These are phyloP conservation scores for Xyrichtys novacula DNA, from an alignment of 2,797 vertebrate species.

Conservation along the genomic window DNA sequence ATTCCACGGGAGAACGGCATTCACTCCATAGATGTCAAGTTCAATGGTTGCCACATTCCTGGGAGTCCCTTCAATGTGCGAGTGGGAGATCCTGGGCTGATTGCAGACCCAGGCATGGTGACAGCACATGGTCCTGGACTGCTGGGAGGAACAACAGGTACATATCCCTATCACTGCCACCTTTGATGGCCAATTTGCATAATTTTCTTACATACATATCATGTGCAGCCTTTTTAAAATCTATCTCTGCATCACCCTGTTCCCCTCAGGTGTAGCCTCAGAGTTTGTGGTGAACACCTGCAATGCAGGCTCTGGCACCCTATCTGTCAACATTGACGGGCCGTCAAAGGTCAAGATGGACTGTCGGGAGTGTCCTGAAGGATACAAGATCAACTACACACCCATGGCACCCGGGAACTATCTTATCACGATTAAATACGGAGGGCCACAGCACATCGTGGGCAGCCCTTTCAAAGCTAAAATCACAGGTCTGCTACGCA, in stretches of 20 bases:
- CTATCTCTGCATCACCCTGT: not conserved
- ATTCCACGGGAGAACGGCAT: conserved; percentile 96
- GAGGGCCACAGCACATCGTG: conserved; percentile 96
- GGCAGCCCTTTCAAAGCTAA: conserved; percentile 98
- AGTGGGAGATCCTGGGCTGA: conserved; percentile 92
- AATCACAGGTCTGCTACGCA: conserved; percentile 89
- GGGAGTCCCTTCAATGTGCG: conserved; percentile 97
- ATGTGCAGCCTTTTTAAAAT: not conserved
- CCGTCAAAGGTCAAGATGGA: conserved; percentile 98
- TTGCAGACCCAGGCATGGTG: conserved; percentile 94
- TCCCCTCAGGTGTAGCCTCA: conserved; percentile 85
- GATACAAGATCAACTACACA: conserved; percentile 94
- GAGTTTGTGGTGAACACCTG: conserved; percentile 95
- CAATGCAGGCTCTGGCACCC: conserved; percentile 91
- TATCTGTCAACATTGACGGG: conserved; percentile 94
- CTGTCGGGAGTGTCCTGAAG: conserved; percentile 93
- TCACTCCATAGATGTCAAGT: conserved; percentile 96
- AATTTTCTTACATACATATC: not conserved
- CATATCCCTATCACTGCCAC: not conserved
- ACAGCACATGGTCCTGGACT: conserved; percentile 93
- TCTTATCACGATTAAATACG: conserved; percentile 97
- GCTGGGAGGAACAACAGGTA: conserved; percentile 94
- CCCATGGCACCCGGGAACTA: conserved; percentile 99
- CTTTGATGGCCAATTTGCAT: not conserved
- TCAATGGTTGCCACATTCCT: conserved; percentile 95